Conservation (phyloP, 2,113 vertebrate genomes). For the Alectura lathami region DNA sequence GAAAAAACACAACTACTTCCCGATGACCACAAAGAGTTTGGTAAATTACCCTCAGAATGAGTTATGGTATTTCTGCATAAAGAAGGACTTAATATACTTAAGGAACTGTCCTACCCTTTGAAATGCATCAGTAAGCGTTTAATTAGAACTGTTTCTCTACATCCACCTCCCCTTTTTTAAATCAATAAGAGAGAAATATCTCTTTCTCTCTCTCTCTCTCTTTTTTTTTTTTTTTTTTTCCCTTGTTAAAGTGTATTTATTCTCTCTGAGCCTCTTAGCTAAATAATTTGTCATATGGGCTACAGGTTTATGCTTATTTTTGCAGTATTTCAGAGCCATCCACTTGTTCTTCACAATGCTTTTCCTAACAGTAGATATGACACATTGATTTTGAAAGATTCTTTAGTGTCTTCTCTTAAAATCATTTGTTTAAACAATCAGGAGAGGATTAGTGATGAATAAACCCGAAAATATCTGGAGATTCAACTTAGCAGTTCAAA, state of each 20-base stretch:
- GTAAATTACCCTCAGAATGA: neutral
- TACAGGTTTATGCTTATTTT: neutral
- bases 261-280: neutral
- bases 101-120: neutral
- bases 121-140: neutral
- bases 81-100: neutral
- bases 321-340: neutral
- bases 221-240: neutral
- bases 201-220: neutral
- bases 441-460: neutral
- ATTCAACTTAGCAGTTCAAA: neutral
- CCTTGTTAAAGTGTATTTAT: neutral
- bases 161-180: neutral
- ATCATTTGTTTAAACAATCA: neutral
- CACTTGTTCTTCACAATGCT: neutral
- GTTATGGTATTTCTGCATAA: neutral
- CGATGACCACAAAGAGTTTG: neutral
- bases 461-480: neutral
- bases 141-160: neutral
- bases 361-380: neutral
- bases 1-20: neutral
- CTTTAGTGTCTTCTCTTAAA: neutral
- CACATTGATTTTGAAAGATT: neutral
- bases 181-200: neutral
- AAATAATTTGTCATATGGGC: neutral